Evolutionary conservation across 2,797 vertebrate species (phyloP).

Genomic region (Eremophila alpestris): DNA sequence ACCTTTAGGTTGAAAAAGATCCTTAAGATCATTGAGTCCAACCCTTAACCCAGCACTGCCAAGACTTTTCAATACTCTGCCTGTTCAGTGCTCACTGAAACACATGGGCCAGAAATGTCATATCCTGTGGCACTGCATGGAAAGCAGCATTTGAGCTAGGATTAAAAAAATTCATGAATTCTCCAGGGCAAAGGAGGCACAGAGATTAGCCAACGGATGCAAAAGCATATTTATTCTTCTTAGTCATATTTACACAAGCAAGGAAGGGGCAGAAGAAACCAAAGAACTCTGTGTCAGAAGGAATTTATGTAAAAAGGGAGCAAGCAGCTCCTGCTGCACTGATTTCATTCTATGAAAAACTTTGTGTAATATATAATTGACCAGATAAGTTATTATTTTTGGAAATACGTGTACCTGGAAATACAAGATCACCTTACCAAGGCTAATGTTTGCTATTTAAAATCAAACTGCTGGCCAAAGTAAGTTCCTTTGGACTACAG

Average conservation of each 20-base stretch:
- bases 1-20: not conserved
- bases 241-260: not conserved
- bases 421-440: not conserved
- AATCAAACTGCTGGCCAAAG: conserved; percentile 15
- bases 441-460: not conserved
- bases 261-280: not conserved
- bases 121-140: not conserved
- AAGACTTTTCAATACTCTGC: not conserved
- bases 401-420: not conserved
- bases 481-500: not conserved
- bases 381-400: not conserved
- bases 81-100: not conserved
- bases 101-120: not conserved
- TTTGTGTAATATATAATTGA: not conserved
- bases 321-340: not conserved
- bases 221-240: not conserved
- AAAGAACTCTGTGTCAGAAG: not conserved
- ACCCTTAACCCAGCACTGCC: not conserved
- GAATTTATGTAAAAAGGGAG: not conserved
- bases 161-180: not conserved
- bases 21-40: not conserved
- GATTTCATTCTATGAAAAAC: not conserved
- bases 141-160: not conserved
- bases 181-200: not conserved
- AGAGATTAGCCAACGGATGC: not conserved